Evolutionary conservation across 2,113 vertebrate species (phyloP), one percentile per base, ranked within the genome.

Genomic region (Peromyscus polionotus): DNA sequence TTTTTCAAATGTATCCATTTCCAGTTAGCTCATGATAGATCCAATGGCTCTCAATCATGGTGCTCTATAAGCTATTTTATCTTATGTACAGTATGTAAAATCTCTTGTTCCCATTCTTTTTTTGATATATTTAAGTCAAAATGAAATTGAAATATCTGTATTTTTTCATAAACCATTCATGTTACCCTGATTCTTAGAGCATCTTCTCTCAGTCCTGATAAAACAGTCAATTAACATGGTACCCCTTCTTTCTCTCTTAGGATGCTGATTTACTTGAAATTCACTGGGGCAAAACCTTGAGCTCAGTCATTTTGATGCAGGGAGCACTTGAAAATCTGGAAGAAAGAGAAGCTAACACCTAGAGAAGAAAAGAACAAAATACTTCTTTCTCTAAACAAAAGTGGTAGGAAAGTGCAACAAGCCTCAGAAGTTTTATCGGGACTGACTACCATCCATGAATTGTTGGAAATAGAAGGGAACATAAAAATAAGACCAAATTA

Each of bases 1-100:
- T 98, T 96, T 98, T 86, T 97, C 91, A 95, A 95, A 96, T n/a
- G 65, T 77, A 94, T 97, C 83, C 84, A 90, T 95, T 95, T 97
- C 93, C 95, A 96, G 70, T 95, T 96, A 85, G 51, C 39, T 88
- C 85, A 16, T 95, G 36, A 28, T 91, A 48, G 48, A 73, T 67
- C 70, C 98, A 95, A 95, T 98, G 93, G 51, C 79, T 94, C 39
- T 95, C 94, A 96, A 94, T 70, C 81, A 75, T 90, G 70, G n/a
- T 88, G 90, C 70, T 63, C 67, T 84, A 91, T 8, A 33, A 31
- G 65, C 54, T 84, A 42, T 81, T 96, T 92, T 36, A 89, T 94
- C 92, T 84, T 80, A 72, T 89, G 65, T 57, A 86, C 24, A 83
- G 26, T 92, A 96, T 57, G 90, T 90, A 51, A 96, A 88, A 86